Evolutionary conservation across 2,797 vertebrate genomes (phyloP).

Genomic region (Parauchenoglanis ngamensis): DNA sequence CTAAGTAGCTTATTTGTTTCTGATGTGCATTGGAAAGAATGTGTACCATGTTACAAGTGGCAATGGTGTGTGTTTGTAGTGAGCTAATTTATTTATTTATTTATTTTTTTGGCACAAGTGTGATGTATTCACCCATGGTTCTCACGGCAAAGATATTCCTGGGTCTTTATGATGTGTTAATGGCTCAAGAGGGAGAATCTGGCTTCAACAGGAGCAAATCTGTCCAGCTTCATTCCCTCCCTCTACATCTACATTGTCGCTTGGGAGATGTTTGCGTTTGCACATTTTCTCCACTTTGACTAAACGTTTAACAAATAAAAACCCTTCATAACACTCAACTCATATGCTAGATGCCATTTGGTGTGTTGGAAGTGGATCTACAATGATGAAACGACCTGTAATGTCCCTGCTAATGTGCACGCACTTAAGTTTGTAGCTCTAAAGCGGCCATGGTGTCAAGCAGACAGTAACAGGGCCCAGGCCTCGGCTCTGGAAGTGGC

Average conservation of each 20-base stretch:
- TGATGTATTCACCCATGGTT: neutral
- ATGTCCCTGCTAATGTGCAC: neutral
- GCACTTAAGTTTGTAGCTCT: neutral
- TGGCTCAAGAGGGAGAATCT: conserved; percentile 61
- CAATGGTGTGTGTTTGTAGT: neutral
- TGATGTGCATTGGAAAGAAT: neutral
- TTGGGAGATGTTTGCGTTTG: conserved; percentile 18
- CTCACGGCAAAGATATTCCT: conserved; percentile 50
- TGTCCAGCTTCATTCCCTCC: conserved; percentile 69
- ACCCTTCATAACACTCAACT: neutral
- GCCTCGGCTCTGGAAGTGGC: conserved; percentile 49
- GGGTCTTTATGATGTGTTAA: conserved; percentile 70
- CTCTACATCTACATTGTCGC: conserved; percentile 40
- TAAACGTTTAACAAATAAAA: neutral
- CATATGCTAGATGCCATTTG: neutral
- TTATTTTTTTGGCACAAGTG: too few relatives aligned
- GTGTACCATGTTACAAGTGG: neutral
- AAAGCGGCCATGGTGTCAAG: conserved; percentile 7
- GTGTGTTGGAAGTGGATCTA: neutral
- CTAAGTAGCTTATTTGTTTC: neutral
- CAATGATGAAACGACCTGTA: neutral
- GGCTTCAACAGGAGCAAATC: conserved; percentile 71
- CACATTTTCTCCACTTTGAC: neutral
- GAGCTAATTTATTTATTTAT: neutral
- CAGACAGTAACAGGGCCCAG: conserved; percentile 57